Conservation (phyloP, 2,888 invertebrate species). For the Drosophila anomelani region DNA sequence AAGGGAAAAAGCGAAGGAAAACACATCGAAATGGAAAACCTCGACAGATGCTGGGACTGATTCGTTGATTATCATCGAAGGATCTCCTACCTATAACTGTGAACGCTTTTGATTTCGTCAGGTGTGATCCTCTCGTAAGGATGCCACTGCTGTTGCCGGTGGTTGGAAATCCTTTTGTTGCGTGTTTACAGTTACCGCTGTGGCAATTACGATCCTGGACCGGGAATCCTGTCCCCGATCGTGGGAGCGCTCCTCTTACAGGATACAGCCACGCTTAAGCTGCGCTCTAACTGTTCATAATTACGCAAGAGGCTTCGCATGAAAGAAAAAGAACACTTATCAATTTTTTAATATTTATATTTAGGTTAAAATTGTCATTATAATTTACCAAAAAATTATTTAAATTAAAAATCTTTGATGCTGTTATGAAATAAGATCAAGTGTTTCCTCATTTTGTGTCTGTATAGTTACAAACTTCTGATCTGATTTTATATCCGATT, state of each 20-base stretch:
- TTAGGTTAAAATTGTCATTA: too few relatives aligned
- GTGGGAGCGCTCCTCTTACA: slow-evolving; percentile 56
- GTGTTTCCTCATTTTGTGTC: background rate
- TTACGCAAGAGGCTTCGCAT: slow-evolving; percentile 58
- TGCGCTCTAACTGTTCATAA: slow-evolving; percentile 68
- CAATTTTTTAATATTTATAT: background rate
- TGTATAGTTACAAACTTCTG: background rate
- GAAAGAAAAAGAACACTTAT: too few relatives aligned
- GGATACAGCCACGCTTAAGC: slow-evolving; percentile 52
- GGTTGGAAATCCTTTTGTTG: slow-evolving; percentile 77
- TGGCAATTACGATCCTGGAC: slow-evolving; percentile 51
- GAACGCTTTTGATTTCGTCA: slow-evolving; percentile 77
- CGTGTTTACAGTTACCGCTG: slow-evolving; percentile 69
- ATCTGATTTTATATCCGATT: slow-evolving; percentile 28
- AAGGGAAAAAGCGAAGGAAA: slow-evolving; percentile 20
- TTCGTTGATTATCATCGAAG: slow-evolving; percentile 46
- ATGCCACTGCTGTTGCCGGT: slow-evolving; percentile 51
- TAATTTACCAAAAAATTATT: background rate
- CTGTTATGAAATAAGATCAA: background rate
- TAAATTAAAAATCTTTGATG: too few relatives aligned
- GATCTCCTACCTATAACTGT: slow-evolving; percentile 72
- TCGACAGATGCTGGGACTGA: slow-evolving; percentile 73
- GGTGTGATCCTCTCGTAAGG: slow-evolving; percentile 54
- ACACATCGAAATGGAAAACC: slow-evolving; percentile 53
- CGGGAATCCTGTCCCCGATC: slow-evolving; percentile 22